Percentiles rank a stretch among this genome's conserved stretches.
These are phyloP conservation scores for Tipula vernalis DNA, from an alignment of 2,888 invertebrate genomes.

Conservation along the genomic window DNA sequence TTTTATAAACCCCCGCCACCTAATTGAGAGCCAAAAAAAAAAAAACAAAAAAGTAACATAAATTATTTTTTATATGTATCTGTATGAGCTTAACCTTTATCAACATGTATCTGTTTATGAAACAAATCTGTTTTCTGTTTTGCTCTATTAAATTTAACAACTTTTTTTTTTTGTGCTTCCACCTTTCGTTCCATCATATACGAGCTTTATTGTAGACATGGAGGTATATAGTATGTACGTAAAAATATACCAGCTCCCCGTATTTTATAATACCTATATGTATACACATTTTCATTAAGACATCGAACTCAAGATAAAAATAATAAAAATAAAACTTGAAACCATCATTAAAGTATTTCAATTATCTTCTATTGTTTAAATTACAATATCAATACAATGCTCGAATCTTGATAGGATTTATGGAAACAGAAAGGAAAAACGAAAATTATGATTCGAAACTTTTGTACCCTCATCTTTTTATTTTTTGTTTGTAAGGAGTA, in stretches of 20 bases:
- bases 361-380: not conserved
- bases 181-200: not conserved
- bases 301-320: not conserved
- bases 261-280: not conserved
- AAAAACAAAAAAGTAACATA: not conserved
- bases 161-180: not conserved
- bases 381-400: not conserved
- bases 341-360: constrained; percentile 4
- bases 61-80: not conserved
- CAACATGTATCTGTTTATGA: not conserved
- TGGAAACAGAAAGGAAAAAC: not conserved
- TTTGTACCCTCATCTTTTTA: not conserved
- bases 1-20: not conserved
- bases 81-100: not conserved
- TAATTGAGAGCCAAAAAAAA: not conserved
- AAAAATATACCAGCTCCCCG: not conserved
- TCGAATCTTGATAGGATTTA: not conserved
- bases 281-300: not conserved
- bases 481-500: not conserved
- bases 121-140: not conserved
- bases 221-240: not conserved
- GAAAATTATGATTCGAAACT: not conserved
- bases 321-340: not conserved
- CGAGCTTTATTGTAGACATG: not conserved
- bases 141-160: not conserved